These are phyloP conservation scores for Colossoma macropomum DNA, from an alignment of 2,113 vertebrate species.

Conservation along the genomic window DNA sequence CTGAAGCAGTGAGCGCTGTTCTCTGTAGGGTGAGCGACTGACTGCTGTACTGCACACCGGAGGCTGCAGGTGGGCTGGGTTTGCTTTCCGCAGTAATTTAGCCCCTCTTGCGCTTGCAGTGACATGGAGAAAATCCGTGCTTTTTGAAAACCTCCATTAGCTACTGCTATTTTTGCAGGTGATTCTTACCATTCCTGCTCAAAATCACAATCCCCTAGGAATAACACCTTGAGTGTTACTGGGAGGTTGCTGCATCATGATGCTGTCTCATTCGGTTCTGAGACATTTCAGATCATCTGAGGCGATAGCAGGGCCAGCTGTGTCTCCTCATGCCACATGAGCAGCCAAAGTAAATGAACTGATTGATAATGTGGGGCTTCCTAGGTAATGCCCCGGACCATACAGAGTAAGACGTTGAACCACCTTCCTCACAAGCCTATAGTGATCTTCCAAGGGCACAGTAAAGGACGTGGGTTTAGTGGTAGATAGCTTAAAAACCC, in stretches of 20 bases:
- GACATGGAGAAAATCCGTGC: neutral
- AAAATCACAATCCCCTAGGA: neutral
- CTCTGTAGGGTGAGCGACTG: conserved; percentile 36
- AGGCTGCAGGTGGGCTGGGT: neutral
- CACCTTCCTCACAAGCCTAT: neutral
- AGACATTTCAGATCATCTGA: conserved; percentile 29
- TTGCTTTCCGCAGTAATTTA: conserved; percentile 8
- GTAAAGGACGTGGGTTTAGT: conserved; percentile 11
- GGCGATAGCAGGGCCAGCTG: conserved; percentile 6
- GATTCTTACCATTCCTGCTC: neutral
- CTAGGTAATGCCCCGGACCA: neutral
- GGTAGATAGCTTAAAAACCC: neutral
- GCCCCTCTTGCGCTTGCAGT: neutral
- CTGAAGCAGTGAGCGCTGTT: conserved; percentile 30
- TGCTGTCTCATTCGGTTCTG: conserved; percentile 23
- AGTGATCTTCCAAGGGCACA: conserved; percentile 4
- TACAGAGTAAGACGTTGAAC: neutral
- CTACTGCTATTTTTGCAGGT: neutral
- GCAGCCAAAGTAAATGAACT: conserved; percentile 16
- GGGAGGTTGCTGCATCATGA: conserved; percentile 8
- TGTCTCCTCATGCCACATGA: neutral
- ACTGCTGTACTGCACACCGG: conserved; percentile 18
- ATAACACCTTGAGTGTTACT: conserved; percentile 3
- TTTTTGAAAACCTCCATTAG: neutral
- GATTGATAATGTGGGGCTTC: conserved; percentile 10